Conservation (phyloP, 1,140 invertebrate genomes). For the Hermatobates lingyangjiaoensis region DNA sequence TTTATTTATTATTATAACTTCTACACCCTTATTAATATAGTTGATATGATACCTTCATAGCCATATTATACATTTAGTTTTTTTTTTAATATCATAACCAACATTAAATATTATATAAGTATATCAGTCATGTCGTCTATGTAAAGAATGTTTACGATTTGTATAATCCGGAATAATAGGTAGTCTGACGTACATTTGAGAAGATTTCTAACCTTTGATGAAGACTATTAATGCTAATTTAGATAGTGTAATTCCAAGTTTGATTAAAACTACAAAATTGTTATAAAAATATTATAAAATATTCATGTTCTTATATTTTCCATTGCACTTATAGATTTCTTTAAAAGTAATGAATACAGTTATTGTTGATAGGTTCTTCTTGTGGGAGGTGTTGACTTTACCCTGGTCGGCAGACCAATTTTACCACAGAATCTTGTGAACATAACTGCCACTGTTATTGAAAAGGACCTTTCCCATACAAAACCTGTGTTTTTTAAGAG, state of each 20-base stretch:
- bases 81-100: too few species aligned
- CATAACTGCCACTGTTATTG: conserved; percentile 70
- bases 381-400: conserved; percentile 68
- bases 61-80: background rate
- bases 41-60: background rate
- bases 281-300: background rate
- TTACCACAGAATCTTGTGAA: conserved; percentile 51
- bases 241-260: background rate
- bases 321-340: background rate
- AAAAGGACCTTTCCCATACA: conserved; percentile 71
- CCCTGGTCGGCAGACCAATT: conserved; percentile 62
- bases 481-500: conserved; percentile 30
- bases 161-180: too few species aligned
- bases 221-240: background rate
- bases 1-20: background rate
- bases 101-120: too few species aligned
- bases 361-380: conserved; percentile 36
- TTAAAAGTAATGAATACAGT: background rate
- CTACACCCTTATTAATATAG: background rate
- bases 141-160: too few species aligned
- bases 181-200: too few species aligned
- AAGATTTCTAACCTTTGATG: too few species aligned
- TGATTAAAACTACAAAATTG: background rate
- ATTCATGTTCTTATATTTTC: background rate
- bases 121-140: too few species aligned